phyloP scores from a whole-genome alignment of 2,888 invertebrate species.

The Drosophila birchii region DNA sequence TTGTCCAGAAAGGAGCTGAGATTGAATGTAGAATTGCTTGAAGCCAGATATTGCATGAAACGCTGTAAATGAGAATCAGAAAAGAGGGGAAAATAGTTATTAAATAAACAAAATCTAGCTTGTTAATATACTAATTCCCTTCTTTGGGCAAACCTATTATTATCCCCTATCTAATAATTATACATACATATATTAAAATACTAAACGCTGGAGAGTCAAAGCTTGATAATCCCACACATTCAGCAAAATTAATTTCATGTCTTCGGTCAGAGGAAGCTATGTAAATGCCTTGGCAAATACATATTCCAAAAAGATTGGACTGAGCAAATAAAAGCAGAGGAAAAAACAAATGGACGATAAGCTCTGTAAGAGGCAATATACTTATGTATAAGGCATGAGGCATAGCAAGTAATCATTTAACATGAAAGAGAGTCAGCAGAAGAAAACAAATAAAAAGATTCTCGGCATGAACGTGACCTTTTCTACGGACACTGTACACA shows the following conservation, averaged over 20 bases:
- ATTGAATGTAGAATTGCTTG: slow-evolving; percentile 99
- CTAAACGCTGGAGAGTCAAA: not conserved
- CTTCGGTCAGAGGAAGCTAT: slow-evolving; percentile 14
- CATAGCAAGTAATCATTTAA: slow-evolving; percentile 7
- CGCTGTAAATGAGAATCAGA: slow-evolving; percentile 88
- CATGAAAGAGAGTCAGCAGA: slow-evolving; percentile 22
- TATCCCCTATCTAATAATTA: not conserved
- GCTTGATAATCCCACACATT: not conserved
- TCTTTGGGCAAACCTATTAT: not conserved
- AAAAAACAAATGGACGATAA: slow-evolving; percentile 33
- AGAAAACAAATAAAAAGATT: slow-evolving; percentile 6
- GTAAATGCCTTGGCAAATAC: slow-evolving; percentile 25
- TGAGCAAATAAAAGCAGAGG: slow-evolving; percentile 26
- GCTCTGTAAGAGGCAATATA: slow-evolving; percentile 21
- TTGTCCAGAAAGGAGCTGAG: slow-evolving; percentile 99
- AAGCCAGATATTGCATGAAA: slow-evolving; percentile 99
- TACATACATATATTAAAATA: not conserved
- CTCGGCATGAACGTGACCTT: slow-evolving; percentile 38
- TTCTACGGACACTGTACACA: slow-evolving; percentile 12
- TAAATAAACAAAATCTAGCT: not conserved
- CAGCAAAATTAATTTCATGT: not conserved
- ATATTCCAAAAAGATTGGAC: slow-evolving; percentile 28
- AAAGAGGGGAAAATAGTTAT: not conserved
- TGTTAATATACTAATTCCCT: not conserved
- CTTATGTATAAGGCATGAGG: slow-evolving; percentile 23